A percentile compares a stretch with the other conserved stretches of the same genome.
Conservation (phyloP, 2,797 vertebrate species). For the Schizopygopsis malacanthus region DNA sequence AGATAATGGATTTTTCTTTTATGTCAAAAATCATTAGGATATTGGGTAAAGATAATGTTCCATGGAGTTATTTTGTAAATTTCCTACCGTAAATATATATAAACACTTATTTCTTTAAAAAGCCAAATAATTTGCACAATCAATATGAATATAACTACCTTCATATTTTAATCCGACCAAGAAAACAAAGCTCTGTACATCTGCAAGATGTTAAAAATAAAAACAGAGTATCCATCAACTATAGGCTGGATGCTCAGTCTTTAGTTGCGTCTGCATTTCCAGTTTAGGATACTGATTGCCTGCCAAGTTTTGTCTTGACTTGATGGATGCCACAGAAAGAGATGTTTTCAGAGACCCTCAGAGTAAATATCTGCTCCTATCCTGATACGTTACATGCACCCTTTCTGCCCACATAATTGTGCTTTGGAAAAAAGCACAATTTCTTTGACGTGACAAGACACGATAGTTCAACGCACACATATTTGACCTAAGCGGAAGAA, state of each 20-base stretch:
- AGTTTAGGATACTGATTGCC: not conserved
- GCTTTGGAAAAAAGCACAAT: conserved; percentile 14
- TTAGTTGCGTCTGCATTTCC: not conserved
- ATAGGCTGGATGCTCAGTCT: not conserved
- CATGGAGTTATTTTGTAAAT: too few relatives aligned
- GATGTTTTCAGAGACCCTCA: not conserved
- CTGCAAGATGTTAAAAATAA: not conserved
- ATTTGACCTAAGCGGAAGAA: conserved; percentile 34
- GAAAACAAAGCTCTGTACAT: not conserved
- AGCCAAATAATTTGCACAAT: not conserved
- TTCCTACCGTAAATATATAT: too few relatives aligned
- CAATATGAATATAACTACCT: not conserved
- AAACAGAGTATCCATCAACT: not conserved
- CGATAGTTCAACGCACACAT: conserved; percentile 42
- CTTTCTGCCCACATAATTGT: conserved; percentile 8
- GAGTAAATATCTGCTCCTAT: not conserved
- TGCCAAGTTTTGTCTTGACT: not conserved
- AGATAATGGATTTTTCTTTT: not conserved
- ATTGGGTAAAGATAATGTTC: too few relatives aligned
- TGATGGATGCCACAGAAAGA: not conserved
- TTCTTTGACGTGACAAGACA: conserved; percentile 37
- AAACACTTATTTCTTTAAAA: too few relatives aligned
- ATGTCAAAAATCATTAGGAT: too few relatives aligned
- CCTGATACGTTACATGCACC: not conserved
- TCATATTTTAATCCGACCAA: not conserved